A percentile compares a stretch with the other conserved stretches of the same genome.
These are phyloP conservation scores for Thyatira batis DNA, from an alignment of 2,888 invertebrate species.

Conservation along the genomic window DNA sequence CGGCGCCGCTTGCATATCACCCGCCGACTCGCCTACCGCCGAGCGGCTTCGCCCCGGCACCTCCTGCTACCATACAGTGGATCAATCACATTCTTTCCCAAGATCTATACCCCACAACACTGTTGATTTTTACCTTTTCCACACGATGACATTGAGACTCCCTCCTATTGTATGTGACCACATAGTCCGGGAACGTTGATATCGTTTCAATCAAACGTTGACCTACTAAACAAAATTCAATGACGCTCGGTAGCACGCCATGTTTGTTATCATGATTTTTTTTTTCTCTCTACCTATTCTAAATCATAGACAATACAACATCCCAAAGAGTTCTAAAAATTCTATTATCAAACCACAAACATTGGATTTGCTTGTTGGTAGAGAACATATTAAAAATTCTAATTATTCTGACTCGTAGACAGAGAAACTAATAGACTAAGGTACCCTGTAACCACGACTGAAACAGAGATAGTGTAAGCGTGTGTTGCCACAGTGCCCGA, in stretches of 20 bases:
- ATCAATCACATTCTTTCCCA: slow-evolving; percentile 27
- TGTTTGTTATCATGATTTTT: slow-evolving; percentile 71
- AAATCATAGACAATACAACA: neutral
- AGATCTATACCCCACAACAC: slow-evolving; percentile 5
- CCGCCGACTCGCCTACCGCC: slow-evolving; percentile 61
- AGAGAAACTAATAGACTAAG: too few species aligned
- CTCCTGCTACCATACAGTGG: slow-evolving; percentile 38
- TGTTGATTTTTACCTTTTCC: slow-evolving; percentile 48
- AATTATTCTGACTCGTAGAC: too few species aligned
- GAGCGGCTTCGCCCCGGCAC: slow-evolving; percentile 63
- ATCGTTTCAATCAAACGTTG: slow-evolving; percentile 30
- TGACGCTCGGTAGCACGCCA: slow-evolving; percentile 69
- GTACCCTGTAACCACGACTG: too few species aligned
- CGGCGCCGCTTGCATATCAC: slow-evolving; percentile 79
- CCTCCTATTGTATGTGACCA: slow-evolving; percentile 45
- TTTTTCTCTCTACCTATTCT: slow-evolving; percentile 17
- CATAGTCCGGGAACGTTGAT: slow-evolving; percentile 50
- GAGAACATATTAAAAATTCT: neutral
- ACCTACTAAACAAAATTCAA: slow-evolving; percentile 59
- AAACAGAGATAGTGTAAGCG: too few species aligned
- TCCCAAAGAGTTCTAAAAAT: too few species aligned
- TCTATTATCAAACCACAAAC: too few species aligned
- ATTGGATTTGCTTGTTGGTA: too few species aligned
- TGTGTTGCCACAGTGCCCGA: too few species aligned
- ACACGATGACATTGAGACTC: slow-evolving; percentile 53